Base-by-base conservation (phyloP, 1,140 invertebrate species). In the Ylistrum balloti region DNA sequence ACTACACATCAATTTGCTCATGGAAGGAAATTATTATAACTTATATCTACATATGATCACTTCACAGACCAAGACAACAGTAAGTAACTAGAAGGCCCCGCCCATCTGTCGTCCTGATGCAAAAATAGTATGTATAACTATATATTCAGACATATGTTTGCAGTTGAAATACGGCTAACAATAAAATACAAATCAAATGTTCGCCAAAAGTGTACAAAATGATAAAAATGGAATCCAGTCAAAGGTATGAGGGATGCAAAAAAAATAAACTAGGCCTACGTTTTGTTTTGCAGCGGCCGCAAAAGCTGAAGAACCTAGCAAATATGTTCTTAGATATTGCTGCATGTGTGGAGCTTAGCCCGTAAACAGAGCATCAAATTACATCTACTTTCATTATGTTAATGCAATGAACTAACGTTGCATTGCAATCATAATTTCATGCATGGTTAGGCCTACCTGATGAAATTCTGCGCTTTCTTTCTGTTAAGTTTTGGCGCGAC, bases 361-460 rank as follows among this genome's bases (percentile, higher is more conserved):
- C 22, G 9, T n/a, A n/a, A 74, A 74, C 56, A 28, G n/a, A 74
- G 56, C 56, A 28, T 74, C 22, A 7, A 74, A 74, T 2, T 22
- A 74, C 56, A 11, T 22, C 13, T 11, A n/a, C 0, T 74, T 1
- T n/a, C 28, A 28, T 74, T 74, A 74, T 74, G 56, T 5, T 74
- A 74, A 74, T 74, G 22, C 56, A 74, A 74, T 74, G 56, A 74
- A n/a, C 56, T 28, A 9, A 11, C 28, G 56, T 74, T 28, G n/a
- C 22, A 74, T 17, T 28, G n/a, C n/a, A 74, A 74, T 74, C 56
- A 74, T 74, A 74, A 74, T 74, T 74, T n/a, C n/a, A 74, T 74
- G 56, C 56, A 74, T 74, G 22, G 56, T 74, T 74, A n/a, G n/a
- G n/a, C n/a, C n/a, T n/a, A 74, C 56, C 56, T 74, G 56, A 74